Conservation (phyloP, 2,113 vertebrate species). For the Oreotrochilus melanogaster region DNA sequence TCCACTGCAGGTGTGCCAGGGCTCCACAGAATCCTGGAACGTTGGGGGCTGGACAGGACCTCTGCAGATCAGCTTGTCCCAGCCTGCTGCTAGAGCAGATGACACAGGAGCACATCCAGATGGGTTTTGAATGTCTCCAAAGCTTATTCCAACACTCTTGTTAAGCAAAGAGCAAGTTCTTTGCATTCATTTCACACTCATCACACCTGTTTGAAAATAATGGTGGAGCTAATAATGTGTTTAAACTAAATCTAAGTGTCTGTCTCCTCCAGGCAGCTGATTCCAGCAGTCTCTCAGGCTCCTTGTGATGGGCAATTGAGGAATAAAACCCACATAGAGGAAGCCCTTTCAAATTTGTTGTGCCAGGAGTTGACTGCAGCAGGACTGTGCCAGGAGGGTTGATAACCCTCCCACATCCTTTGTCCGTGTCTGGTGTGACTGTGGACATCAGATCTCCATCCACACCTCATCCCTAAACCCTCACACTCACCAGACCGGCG, state of each 20-base stretch:
- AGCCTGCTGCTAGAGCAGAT: too few species aligned
- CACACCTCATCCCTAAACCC: background rate
- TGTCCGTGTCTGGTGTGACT: fast-evolving
- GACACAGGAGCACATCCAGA: too few species aligned
- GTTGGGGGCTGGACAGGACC: too few species aligned
- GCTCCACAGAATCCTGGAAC: background rate
- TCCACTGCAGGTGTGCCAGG: background rate
- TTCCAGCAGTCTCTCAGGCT: background rate
- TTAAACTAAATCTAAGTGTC: background rate
- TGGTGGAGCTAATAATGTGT: background rate
- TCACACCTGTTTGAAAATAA: background rate
- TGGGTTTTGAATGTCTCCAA: too few species aligned
- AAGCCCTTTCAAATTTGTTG: background rate
- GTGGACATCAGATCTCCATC: fast-evolving
- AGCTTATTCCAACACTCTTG: background rate
- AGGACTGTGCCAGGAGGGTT: background rate
- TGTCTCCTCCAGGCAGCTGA: background rate
- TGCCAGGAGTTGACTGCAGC: too few species aligned
- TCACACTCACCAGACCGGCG: background rate
- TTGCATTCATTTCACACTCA: background rate
- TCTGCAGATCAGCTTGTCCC: too few species aligned
- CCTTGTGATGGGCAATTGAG: fast-evolving
- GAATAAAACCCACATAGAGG: fast-evolving
- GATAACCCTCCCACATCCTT: fast-evolving
- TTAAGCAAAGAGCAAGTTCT: background rate